These are phyloP conservation scores for Noctilio leporinus DNA, from an alignment of 2,113 vertebrate genomes.

Conservation along the genomic window DNA sequence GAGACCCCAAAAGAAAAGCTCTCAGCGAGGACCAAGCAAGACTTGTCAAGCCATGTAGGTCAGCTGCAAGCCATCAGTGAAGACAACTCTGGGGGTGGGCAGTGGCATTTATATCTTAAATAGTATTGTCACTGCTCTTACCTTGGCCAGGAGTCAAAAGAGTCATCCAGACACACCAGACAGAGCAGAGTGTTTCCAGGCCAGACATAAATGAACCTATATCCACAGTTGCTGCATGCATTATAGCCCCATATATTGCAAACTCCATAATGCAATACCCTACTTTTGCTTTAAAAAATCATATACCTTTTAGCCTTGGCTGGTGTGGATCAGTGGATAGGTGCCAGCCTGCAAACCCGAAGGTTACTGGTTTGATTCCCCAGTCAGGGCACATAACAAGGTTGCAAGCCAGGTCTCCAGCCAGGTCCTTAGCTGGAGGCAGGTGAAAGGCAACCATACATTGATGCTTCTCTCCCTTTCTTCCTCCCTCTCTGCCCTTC, in stretches of 20 bases:
- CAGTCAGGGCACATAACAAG: too few relatives aligned
- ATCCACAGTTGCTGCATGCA: neutral
- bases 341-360: too few relatives aligned
- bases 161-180: neutral
- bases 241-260: neutral
- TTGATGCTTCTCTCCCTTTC: too few relatives aligned
- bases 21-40: neutral
- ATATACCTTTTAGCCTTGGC: neutral
- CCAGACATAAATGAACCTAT: neutral
- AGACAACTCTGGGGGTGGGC: neutral
- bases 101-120: neutral
- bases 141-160: neutral
- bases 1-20: neutral
- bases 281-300: neutral
- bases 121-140: neutral
- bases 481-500: too few relatives aligned
- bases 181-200: neutral
- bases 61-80: neutral
- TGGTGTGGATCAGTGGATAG: too few relatives aligned
- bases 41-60: neutral
- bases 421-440: too few relatives aligned
- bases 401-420: too few relatives aligned
- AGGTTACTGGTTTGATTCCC: too few relatives aligned
- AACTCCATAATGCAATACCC: neutral
- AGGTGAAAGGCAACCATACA: too few relatives aligned